Evolutionary conservation across 2,113 vertebrate genomes (phyloP).

Genomic region (Delphinus delphis): DNA sequence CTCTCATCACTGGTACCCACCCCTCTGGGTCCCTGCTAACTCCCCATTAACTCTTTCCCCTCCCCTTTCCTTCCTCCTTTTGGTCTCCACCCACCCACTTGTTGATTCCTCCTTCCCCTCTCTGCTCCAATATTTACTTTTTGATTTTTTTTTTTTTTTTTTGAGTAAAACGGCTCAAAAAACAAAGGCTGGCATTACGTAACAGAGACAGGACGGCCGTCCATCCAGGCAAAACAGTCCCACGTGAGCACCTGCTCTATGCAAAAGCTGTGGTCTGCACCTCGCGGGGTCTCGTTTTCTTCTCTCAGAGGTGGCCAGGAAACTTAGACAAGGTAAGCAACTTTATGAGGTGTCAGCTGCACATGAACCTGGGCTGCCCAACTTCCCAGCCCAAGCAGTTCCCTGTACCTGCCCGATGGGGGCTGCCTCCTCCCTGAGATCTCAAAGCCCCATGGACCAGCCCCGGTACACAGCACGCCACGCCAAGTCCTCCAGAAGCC

Average conservation of each 20-base stretch:
- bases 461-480: rapidly evolving
- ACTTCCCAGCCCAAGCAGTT: not conserved
- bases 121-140: not conserved
- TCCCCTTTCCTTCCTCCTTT: not conserved
- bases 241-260: too few species aligned
- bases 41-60: not conserved
- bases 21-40: not conserved
- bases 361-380: not conserved
- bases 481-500: not conserved
- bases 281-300: rapidly evolving
- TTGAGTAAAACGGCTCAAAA: not conserved
- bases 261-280: not conserved
- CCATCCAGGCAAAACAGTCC: not conserved
- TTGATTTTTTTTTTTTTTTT: not conserved
- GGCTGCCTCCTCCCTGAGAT: too few species aligned
- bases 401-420: not conserved
- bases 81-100: not conserved
- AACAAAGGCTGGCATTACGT: not conserved
- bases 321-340: not conserved
- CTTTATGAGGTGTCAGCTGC: not conserved
- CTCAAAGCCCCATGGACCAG: not conserved
- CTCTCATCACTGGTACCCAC: not conserved
- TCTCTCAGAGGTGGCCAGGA: not conserved
- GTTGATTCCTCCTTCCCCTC: not conserved
- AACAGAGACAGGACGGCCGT: rapidly evolving